Evolutionary conservation across 2,113 vertebrate genomes (phyloP), one percentile per base, ranked within the genome.

Genomic region (Cisticola juncidis): DNA sequence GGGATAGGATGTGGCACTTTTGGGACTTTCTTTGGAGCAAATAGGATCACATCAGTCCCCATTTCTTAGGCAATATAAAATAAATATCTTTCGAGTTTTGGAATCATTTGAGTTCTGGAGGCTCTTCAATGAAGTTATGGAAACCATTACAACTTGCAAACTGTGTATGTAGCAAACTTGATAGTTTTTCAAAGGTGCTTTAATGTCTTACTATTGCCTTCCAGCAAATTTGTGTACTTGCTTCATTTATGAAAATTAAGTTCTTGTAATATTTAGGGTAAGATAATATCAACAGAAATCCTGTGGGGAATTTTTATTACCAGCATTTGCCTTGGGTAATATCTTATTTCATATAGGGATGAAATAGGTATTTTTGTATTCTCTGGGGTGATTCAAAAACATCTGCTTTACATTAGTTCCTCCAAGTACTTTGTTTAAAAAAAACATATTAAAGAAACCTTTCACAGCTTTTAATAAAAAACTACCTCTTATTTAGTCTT

Each of bases 331-430:
- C 66, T 88, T 92, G 76, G 79, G 71, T 93, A 93, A 47, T 96
- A 86, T 66, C 79, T 94, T 79, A 94, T 79, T 94, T 69, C 58
- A 74, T 58, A 44, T 47, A 81, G 92, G 83, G 87, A 94, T 88
- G 72, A 88, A 95, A 83, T 86, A 88, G 65, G 76, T 83, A 8
- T 80, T 79, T 78, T 50, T 90, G 64, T 88, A 93, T 88, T 96
- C 96, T 86, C 94, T 33, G 44, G 79, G 44, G 94, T 88, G 84
- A 83, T 93, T 86, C 68, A 70, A 71, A 88, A 96, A 92, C 92
- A 92, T 94, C 92, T 96, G 94, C 40, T 92, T 90, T 72, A 48
- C 88, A 92, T 93, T 96, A 94, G 51, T 44, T 96, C 28, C 76
- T 93, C 28, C 28, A 82, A 94, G 95, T 95, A 92, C 79, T 88